A percentile compares a stretch with the other conserved stretches of the same genome.
phyloP scores from a whole-genome alignment of 2,113 vertebrate genomes.

The Bambusicola thoracicus region DNA sequence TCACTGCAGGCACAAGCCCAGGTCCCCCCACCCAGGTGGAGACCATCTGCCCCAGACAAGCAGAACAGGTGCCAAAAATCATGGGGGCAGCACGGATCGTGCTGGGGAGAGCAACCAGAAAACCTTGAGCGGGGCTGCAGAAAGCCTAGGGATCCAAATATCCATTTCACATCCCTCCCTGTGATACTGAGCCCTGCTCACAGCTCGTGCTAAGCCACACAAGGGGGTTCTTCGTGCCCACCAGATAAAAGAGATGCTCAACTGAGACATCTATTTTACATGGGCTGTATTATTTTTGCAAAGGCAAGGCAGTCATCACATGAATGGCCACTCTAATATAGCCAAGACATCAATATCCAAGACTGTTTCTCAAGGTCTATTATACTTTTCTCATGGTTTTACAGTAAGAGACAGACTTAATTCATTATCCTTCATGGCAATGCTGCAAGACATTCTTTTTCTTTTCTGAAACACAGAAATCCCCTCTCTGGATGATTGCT shows the following conservation, averaged over 20 bases:
- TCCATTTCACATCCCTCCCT: neutral
- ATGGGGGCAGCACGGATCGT: fast-evolving
- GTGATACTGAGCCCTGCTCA: neutral
- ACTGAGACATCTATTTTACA: neutral
- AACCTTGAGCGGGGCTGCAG: neutral
- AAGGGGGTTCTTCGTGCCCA: neutral
- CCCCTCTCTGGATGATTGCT: slow-evolving; percentile 35
- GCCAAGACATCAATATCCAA: slow-evolving; percentile 25
- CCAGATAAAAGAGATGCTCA: neutral
- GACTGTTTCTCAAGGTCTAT: slow-evolving; percentile 72
- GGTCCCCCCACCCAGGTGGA: neutral
- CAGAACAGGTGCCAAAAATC: neutral
- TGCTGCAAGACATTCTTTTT: slow-evolving; percentile 66
- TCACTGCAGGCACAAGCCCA: fast-evolving
- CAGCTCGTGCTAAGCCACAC: neutral
- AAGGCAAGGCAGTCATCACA: neutral
- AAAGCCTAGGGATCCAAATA: neutral
- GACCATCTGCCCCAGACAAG: neutral
- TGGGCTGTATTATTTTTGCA: neutral
- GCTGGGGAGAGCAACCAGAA: neutral
- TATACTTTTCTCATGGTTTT: slow-evolving; percentile 76
- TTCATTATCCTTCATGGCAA: slow-evolving; percentile 78
- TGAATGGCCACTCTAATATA: neutral
- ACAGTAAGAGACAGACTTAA: slow-evolving; percentile 76
- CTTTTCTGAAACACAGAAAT: slow-evolving; percentile 49